Evolutionary conservation across 2,113 vertebrate genomes (phyloP).

Genomic region (Tautogolabrus adspersus): DNA sequence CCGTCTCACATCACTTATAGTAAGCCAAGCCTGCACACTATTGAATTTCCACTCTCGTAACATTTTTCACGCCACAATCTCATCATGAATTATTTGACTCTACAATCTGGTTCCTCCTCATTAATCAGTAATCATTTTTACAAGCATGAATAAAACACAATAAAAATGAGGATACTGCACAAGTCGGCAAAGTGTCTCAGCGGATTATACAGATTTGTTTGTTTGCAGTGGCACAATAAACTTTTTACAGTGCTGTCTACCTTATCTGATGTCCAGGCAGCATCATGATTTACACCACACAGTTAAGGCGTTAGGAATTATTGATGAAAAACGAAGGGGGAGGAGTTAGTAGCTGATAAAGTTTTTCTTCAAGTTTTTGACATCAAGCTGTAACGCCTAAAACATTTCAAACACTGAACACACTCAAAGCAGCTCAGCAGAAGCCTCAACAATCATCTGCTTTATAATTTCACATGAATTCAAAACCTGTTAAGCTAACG

Average conservation of each 20-base stretch:
- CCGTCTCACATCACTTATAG: conserved; percentile 10
- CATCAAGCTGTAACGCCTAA: not conserved
- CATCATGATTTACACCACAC: not conserved
- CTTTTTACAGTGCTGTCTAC: conserved; percentile 5
- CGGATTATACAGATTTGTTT: conserved; percentile 9
- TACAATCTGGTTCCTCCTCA: conserved; percentile 45
- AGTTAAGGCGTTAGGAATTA: not conserved
- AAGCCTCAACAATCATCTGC: not conserved
- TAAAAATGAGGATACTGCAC: conserved; percentile 22
- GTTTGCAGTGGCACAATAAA: conserved; percentile 21
- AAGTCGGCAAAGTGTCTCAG: conserved; percentile 4
- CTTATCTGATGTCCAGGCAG: conserved; percentile 8
- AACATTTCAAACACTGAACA: conserved; percentile 22
- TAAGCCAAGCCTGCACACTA: conserved; percentile 39
- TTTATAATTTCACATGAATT: not conserved
- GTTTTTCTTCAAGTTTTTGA: not conserved
- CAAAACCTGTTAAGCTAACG: conserved; percentile 28
- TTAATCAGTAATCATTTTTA: conserved; percentile 38
- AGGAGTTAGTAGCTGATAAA: not conserved
- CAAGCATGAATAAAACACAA: conserved; percentile 36
- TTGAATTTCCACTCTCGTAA: conserved; percentile 28
- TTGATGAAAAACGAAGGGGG: conserved; percentile 2
- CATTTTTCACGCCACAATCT: conserved; percentile 36
- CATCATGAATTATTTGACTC: conserved; percentile 50
- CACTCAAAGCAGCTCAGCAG: not conserved